Percentiles rank a stretch among this genome's conserved stretches.
Conservation (phyloP, 2,888 invertebrate species). For the Griposia aprilina region DNA sequence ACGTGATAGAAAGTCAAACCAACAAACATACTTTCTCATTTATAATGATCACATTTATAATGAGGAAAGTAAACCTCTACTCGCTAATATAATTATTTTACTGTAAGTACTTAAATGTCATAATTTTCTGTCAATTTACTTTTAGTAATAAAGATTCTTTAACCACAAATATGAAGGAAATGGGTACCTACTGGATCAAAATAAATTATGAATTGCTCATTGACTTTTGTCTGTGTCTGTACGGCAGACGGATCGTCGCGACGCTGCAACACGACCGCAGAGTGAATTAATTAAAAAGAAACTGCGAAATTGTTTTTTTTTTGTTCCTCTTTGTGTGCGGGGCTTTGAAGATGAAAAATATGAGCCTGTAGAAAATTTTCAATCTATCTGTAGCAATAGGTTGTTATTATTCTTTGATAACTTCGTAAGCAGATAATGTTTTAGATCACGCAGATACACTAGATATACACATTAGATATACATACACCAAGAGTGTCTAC, state of each 20-base stretch:
- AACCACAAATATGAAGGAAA: no score
- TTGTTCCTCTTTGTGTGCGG: conserved; percentile 18
- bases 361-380: conserved; percentile 9
- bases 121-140: no score
- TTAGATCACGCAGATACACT: neutral
- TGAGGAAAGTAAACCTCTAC: no score
- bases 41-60: no score
- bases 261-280: conserved; percentile 46
- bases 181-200: neutral
- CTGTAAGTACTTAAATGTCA: no score
- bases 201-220: neutral
- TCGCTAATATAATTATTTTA: no score
- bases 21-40: neutral
- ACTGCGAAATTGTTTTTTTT: conserved; percentile 40
- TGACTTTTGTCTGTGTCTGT: conserved; percentile 10
- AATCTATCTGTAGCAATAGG: neutral
- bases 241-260: conserved; percentile 16
- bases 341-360: conserved; percentile 27
- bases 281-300: conserved; percentile 57
- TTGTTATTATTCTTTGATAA: neutral
- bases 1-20: neutral
- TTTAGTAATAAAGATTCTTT: no score
- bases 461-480: no score
- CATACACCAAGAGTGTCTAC: no score
- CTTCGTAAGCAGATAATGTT: neutral